Percentiles rank a stretch among this genome's conserved stretches.
Evolutionary conservation across 2,797 vertebrate genomes (phyloP).

Genomic region (Moxostoma hubbsi): DNA sequence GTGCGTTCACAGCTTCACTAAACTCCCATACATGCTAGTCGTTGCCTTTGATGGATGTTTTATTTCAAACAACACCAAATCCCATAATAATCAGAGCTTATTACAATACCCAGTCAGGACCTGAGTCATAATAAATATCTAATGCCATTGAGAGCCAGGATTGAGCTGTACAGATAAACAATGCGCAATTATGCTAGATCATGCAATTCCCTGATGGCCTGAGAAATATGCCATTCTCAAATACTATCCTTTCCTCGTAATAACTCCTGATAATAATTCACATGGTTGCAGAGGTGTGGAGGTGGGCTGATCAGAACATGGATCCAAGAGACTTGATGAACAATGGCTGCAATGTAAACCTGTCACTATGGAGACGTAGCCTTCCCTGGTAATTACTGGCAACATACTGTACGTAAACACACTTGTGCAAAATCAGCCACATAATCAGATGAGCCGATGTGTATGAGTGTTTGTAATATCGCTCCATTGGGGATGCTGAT

Average conservation of each 20-base stretch:
- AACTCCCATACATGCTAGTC: neutral
- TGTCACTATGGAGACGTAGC: slow-evolving; percentile 9
- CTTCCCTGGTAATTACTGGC: slow-evolving; percentile 19
- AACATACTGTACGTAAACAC: slow-evolving; percentile 14
- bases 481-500: slow-evolving; percentile 37
- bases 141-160: slow-evolving; percentile 21
- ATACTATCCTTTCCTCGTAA: slow-evolving; percentile 26
- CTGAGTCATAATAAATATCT: slow-evolving; percentile 9
- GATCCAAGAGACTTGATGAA: slow-evolving; percentile 24
- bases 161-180: slow-evolving; percentile 29
- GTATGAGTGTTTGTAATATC: slow-evolving; percentile 40
- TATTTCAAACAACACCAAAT: slow-evolving; percentile 18
- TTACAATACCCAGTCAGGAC: neutral
- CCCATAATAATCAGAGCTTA: slow-evolving; percentile 29
- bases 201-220: slow-evolving; percentile 19
- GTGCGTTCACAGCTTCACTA: neutral
- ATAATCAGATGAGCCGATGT: slow-evolving; percentile 36
- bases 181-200: slow-evolving; percentile 38
- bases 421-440: slow-evolving; percentile 31
- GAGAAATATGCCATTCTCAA: slow-evolving; percentile 34
- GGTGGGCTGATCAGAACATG: slow-evolving; percentile 30
- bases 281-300: slow-evolving; percentile 6
- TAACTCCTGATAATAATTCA: slow-evolving; percentile 40
- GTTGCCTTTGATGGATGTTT: slow-evolving; percentile 1
- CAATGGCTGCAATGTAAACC: slow-evolving; percentile 16